phyloP scores from a whole-genome alignment of 2,113 vertebrate genomes.

The Empidonax traillii region DNA sequence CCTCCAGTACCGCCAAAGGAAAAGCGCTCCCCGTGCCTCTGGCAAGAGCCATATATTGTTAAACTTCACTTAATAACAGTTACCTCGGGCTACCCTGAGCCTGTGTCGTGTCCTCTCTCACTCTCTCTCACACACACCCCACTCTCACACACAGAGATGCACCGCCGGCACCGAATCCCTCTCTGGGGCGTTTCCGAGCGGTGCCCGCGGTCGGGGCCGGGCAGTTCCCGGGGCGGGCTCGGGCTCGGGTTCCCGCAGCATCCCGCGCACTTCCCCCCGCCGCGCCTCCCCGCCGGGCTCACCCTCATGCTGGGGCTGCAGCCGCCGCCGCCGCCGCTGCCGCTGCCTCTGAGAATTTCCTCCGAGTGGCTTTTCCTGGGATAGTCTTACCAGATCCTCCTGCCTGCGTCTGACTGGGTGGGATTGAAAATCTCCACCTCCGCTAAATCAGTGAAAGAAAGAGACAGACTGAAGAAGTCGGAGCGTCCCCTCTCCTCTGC shows the following conservation, averaged over 20 bases:
- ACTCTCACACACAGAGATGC: not conserved
- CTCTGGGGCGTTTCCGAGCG: not conserved
- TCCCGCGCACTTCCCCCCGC: not conserved
- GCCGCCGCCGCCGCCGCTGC: not conserved
- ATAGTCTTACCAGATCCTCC: conserved; percentile 64
- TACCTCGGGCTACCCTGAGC: not conserved
- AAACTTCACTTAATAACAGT: not conserved
- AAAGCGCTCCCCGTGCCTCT: not conserved
- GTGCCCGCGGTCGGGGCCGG: not conserved
- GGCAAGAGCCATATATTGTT: accelerated
- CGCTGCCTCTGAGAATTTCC: not conserved
- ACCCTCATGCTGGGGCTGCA: not conserved
- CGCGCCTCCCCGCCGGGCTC: not conserved
- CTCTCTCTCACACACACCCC: not conserved
- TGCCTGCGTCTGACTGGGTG: conserved; percentile 75
- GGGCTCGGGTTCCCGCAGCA: not conserved
- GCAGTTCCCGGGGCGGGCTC: not conserved
- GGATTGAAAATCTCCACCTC: conserved; percentile 86
- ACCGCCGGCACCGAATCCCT: not conserved
- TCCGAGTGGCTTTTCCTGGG: conserved; percentile 70
- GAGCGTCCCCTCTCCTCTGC: conserved; percentile 51
- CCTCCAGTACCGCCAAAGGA: not conserved
- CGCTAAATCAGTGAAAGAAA: conserved; percentile 46
- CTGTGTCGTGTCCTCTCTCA: not conserved
- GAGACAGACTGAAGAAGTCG: conserved; percentile 24